Evolutionary conservation across 2,888 invertebrate genomes (phyloP), one percentile per base, ranked within the genome.

Genomic region (Clusia tigrina): DNA sequence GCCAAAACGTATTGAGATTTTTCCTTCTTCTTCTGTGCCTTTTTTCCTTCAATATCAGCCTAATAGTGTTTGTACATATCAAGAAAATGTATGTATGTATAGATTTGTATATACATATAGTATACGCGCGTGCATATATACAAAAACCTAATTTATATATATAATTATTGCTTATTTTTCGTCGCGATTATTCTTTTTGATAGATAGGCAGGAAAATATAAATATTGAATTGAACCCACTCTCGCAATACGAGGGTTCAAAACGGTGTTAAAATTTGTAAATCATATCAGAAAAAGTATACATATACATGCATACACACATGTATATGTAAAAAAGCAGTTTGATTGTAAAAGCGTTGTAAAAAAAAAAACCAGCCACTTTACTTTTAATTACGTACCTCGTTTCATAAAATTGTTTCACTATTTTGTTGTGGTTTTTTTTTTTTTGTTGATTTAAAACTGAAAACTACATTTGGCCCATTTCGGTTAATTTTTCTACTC

Each of bases 401-500:
- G 32, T 12, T 42, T 42, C n/a, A n/a, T n/a, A n/a, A n/a, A n/a
- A n/a, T n/a, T n/a, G n/a, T 42, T 2, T 17, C n/a, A 42, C n/a
- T 42, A 42, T 15, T 42, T 32, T 32, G 6, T 42, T 42, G 42
- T 15, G 15, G 42, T 42, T 42, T 42, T 42, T 48, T 48, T 48
- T 48, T 15, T 22, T 48, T 48, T 22, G 20, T 48, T 3, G 9
- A 48, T 6, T 20, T 22, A 48, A 5, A 5, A 48, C 48, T 3
- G 12, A 48, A 18, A 48, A 48, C 20, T 48, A 48, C 22, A 20
- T 18, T 15, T 22, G 20, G 76, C 77, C 67, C 76, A 70, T 71
- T 77, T 65, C 69, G 64, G 77, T 70, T 64, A 69, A n/a, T n/a
- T n/a, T n/a, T n/a, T n/a, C n/a, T 58, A 69, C 60, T 63, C 56